Evolutionary conservation across 2,797 vertebrate genomes (phyloP).

Genomic region (Protonibea diacanthus): DNA sequence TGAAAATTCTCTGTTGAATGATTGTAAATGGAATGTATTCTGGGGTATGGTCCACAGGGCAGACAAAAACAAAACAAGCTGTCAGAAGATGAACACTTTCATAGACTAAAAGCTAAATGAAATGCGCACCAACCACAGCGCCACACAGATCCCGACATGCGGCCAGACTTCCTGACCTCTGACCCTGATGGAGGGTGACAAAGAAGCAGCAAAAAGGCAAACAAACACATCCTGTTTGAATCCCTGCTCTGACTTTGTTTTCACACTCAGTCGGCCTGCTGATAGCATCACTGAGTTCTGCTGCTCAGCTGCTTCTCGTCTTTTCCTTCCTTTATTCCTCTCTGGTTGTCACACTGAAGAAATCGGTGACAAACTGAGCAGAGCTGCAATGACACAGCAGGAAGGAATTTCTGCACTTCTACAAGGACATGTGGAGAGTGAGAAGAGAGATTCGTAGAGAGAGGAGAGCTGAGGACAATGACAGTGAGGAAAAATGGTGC

Average conservation of each 20-base stretch:
- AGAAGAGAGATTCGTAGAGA: slow-evolving; percentile 29
- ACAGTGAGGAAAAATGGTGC: slow-evolving; percentile 22
- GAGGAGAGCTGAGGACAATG: slow-evolving; percentile 48
- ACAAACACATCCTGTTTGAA: slow-evolving; percentile 63
- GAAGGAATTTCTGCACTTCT: slow-evolving; percentile 38
- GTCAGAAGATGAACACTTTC: too few relatives aligned
- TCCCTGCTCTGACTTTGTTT: slow-evolving; percentile 45
- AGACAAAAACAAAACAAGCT: neutral
- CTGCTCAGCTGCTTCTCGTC: slow-evolving; percentile 31
- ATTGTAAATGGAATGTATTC: neutral
- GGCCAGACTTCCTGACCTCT: slow-evolving; percentile 56
- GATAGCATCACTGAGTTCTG: slow-evolving; percentile 1
- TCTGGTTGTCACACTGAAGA: slow-evolving; percentile 20
- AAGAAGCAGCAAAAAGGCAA: slow-evolving; percentile 38
- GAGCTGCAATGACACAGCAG: slow-evolving; percentile 35
- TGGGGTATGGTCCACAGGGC: neutral
- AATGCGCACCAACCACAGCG: neutral
- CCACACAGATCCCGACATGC: slow-evolving; percentile 21
- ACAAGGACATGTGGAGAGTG: slow-evolving; percentile 43
- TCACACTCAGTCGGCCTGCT: slow-evolving; percentile 29
- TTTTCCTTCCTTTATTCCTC: neutral
- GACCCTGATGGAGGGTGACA: slow-evolving; percentile 38
- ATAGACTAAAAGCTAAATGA: too few relatives aligned
- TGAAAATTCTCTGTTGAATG: neutral
- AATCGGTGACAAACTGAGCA: slow-evolving; percentile 37